Evolutionary conservation across 2,888 invertebrate species (phyloP).

Genomic region (Neuroscelio doddi): DNA sequence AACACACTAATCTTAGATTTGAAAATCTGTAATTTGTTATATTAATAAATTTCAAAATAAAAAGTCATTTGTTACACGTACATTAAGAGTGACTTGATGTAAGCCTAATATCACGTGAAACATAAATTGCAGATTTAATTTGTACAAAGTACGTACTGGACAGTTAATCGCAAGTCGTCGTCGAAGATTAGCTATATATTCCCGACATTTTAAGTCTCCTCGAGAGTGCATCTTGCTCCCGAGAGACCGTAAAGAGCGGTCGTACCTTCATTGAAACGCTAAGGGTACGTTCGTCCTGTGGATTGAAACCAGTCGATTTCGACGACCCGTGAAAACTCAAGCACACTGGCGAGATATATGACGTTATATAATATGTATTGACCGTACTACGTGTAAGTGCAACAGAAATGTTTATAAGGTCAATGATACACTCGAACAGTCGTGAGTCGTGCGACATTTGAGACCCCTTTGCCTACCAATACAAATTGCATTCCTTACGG

Average conservation of each 20-base stretch:
- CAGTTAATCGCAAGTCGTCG: not conserved
- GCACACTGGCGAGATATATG: not conserved
- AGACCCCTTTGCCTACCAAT: not conserved
- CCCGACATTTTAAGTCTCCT: not conserved
- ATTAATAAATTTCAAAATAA: too few relatives aligned
- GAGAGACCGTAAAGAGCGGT: not conserved
- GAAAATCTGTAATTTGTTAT: too few relatives aligned
- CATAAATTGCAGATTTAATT: too few relatives aligned
- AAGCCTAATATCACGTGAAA: too few relatives aligned
- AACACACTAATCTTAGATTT: too few relatives aligned
- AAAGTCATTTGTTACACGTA: too few relatives aligned
- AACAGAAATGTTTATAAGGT: not conserved
- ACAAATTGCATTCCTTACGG: not conserved
- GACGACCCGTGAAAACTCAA: slow-evolving; percentile 9
- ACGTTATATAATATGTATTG: too few relatives aligned
- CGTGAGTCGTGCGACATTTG: not conserved
- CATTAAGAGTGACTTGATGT: too few relatives aligned
- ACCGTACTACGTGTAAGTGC: too few relatives aligned
- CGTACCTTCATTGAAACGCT: not conserved
- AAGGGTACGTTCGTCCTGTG: not conserved
- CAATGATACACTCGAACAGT: not conserved
- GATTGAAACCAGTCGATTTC: not conserved
- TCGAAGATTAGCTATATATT: not conserved
- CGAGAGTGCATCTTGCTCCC: not conserved
- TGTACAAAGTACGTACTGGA: too few relatives aligned